phyloP scores from a whole-genome alignment of 2,113 vertebrate genomes.

The Apodemus speciosus region DNA sequence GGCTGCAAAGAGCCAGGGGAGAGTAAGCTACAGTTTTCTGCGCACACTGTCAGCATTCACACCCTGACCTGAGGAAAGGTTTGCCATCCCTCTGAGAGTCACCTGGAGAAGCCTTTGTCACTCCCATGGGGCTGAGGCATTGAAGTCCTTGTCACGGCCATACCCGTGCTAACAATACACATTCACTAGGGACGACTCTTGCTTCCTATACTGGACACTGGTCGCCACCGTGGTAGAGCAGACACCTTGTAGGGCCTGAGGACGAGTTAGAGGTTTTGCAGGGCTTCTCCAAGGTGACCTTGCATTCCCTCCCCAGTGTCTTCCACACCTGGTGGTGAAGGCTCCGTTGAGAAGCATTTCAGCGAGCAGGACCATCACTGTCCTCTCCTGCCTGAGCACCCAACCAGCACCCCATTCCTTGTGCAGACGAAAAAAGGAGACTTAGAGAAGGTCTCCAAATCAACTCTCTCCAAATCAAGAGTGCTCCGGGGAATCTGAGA shows the following conservation, averaged over 20 bases:
- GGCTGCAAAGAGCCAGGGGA: neutral
- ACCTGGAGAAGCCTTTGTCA: neutral
- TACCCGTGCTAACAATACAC: neutral
- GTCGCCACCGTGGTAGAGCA: fast-evolving
- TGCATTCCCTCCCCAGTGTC: neutral
- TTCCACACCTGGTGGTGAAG: neutral
- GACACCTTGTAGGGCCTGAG: neutral
- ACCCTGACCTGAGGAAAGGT: neutral
- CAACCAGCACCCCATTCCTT: neutral
- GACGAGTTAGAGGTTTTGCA: neutral
- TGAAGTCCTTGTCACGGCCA: neutral
- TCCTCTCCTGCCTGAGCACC: neutral
- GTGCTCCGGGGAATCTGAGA: neutral
- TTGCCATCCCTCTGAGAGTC: neutral
- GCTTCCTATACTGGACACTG: neutral
- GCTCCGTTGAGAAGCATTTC: neutral
- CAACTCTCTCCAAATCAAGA: neutral
- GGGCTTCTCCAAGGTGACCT: neutral
- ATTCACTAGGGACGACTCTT: neutral
- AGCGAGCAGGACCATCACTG: neutral
- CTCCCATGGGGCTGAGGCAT: neutral
- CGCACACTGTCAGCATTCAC: neutral
- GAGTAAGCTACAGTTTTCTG: neutral
- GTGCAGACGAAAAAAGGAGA: neutral
- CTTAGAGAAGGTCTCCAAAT: neutral